Evolutionary conservation across 2,888 invertebrate genomes (phyloP).

Genomic region (Augochlorella aurata): DNA sequence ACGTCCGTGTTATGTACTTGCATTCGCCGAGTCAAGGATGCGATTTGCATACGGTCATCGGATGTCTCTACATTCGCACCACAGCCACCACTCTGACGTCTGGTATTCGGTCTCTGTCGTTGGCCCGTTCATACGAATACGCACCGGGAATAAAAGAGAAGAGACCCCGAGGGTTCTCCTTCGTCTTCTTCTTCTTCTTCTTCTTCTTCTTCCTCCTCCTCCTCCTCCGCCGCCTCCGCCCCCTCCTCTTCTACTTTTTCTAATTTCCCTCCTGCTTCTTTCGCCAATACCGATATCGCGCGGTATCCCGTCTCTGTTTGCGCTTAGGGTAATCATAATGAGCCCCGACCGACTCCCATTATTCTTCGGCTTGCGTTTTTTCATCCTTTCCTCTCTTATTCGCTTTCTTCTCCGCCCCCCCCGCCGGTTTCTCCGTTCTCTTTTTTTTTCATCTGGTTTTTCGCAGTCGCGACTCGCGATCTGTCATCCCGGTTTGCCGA

Average conservation of each 20-base stretch:
- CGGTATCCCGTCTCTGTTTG: background rate
- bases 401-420: background rate
- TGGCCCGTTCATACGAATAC: slow-evolving; percentile 57
- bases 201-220: background rate
- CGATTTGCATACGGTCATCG: slow-evolving; percentile 68
- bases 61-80: slow-evolving; percentile 63
- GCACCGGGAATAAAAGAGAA: slow-evolving; percentile 50
- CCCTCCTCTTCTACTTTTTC: too few relatives aligned
- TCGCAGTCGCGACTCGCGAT: background rate
- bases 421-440: background rate
- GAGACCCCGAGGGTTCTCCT: background rate
- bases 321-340: slow-evolving; percentile 45
- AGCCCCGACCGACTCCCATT: slow-evolving; percentile 29
- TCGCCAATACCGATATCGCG: background rate
- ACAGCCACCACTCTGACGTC: slow-evolving; percentile 47
- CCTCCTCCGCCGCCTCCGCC: background rate
- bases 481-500: background rate
- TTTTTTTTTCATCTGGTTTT: background rate
- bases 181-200: background rate
- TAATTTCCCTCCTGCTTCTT: background rate
- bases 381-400: slow-evolving; percentile 10
- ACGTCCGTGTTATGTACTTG: slow-evolving; percentile 65
- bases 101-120: slow-evolving; percentile 51
- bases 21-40: slow-evolving; percentile 67
- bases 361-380: slow-evolving; percentile 21